Conservation (phyloP, 2,888 invertebrate species). For the Catocala fraxini region DNA sequence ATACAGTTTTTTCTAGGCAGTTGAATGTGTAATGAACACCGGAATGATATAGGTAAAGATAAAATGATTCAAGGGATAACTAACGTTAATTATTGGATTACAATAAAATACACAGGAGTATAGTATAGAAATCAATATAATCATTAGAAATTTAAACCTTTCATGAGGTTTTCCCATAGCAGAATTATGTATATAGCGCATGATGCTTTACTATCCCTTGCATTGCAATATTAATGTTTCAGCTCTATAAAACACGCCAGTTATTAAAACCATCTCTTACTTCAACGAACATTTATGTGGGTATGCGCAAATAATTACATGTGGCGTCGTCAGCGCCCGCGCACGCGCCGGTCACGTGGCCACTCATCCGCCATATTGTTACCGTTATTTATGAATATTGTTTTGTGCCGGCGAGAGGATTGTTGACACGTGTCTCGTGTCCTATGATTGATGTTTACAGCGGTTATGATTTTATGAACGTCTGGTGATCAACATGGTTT, state of each 20-base stretch:
- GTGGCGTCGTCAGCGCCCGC: constrained; percentile 61
- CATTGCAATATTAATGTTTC: constrained; percentile 8
- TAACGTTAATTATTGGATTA: too few relatives aligned
- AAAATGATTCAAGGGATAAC: too few relatives aligned
- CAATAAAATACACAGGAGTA: too few relatives aligned
- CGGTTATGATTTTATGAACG: constrained; percentile 62
- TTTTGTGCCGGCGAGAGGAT: constrained; percentile 66
- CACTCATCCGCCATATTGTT: constrained; percentile 65
- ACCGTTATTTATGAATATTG: constrained; percentile 86
- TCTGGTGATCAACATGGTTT: constrained; percentile 51
- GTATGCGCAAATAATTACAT: constrained; percentile 79
- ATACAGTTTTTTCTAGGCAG: too few relatives aligned
- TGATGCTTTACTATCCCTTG: not conserved
- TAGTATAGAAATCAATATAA: too few relatives aligned
- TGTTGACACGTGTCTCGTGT: constrained; percentile 67
- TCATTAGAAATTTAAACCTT: too few relatives aligned
- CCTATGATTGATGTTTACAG: constrained; percentile 65
- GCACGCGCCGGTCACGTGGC: constrained; percentile 71
- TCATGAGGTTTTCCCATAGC: too few relatives aligned
- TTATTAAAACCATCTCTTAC: constrained; percentile 43
- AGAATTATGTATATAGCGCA: too few relatives aligned
- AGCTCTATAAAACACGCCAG: constrained; percentile 29
- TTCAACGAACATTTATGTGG: constrained; percentile 59
- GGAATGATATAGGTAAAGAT: too few relatives aligned
- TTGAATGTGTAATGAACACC: too few relatives aligned